These are phyloP conservation scores for Pseudococcus longispinus DNA, from an alignment of 2,888 invertebrate species.

Conservation along the genomic window DNA sequence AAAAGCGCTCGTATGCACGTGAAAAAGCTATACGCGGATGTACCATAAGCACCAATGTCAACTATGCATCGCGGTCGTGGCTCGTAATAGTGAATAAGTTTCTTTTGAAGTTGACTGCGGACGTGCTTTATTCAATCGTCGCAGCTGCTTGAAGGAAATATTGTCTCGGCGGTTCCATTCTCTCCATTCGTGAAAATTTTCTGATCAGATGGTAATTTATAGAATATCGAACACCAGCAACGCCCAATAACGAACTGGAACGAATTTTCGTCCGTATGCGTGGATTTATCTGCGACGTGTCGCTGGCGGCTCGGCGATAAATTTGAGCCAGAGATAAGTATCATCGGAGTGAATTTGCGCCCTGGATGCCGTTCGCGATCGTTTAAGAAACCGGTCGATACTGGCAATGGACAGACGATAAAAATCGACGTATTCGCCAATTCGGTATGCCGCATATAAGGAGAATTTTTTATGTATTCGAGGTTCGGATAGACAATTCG, in stretches of 20 bases:
- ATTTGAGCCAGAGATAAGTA: slow-evolving; percentile 12
- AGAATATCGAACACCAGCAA: slow-evolving; percentile 5
- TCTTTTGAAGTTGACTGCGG: background rate
- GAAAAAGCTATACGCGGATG: background rate
- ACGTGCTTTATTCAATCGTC: background rate
- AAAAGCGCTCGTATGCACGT: background rate
- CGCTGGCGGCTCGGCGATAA: slow-evolving; percentile 8
- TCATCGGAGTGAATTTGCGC: slow-evolving; percentile 7
- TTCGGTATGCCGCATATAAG: slow-evolving; percentile 5
- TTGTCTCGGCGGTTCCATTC: background rate
- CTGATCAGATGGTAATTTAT: background rate
- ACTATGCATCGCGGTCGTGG: background rate
- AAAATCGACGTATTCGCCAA: slow-evolving; percentile 37
- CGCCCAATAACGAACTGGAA: slow-evolving; percentile 28
- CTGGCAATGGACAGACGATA: background rate
- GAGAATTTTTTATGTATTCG: slow-evolving; percentile 12
- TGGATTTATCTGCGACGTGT: background rate
- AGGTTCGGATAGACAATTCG: background rate
- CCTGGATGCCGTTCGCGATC: slow-evolving; percentile 2
- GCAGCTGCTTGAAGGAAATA: background rate
- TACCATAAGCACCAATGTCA: background rate
- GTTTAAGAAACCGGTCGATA: slow-evolving; percentile 5
- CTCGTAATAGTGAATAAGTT: too few species aligned
- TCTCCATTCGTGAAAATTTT: background rate
- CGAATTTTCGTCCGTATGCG: background rate